Evolutionary conservation across 2,888 invertebrate species (phyloP).

Genomic region (Pachliopta kotzebuea): DNA sequence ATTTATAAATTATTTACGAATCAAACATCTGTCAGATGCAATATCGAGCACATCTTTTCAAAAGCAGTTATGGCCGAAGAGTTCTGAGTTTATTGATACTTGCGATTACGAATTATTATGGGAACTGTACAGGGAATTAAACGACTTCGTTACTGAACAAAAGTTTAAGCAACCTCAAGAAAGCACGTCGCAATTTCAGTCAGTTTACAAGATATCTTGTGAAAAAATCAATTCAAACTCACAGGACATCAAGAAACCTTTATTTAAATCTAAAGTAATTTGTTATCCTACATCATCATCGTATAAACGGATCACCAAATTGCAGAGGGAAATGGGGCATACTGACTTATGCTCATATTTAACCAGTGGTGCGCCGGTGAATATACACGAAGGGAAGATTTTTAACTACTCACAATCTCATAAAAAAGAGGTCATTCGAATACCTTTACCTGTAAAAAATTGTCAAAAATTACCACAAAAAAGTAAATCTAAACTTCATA

Average conservation of each 20-base stretch:
- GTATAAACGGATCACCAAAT: constrained; percentile 42
- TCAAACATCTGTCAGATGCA: constrained; percentile 40
- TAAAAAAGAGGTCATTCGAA: neutral
- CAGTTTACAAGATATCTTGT: neutral
- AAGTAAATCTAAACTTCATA: constrained; percentile 22
- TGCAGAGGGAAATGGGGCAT: constrained; percentile 38
- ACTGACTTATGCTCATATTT: constrained; percentile 4
- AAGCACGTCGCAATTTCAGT: neutral
- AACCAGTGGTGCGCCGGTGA: neutral
- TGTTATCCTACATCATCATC: constrained; percentile 50
- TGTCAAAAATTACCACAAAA: constrained; percentile 14
- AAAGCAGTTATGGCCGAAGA: constrained; percentile 1
- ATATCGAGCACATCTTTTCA: neutral
- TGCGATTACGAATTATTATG: constrained; percentile 37
- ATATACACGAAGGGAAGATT: constrained; percentile 1
- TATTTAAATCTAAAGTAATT: constrained; percentile 26
- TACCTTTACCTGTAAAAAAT: neutral
- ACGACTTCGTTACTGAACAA: neutral
- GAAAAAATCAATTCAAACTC: constrained; percentile 5
- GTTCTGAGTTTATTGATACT: constrained; percentile 39
- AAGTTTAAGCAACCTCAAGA: neutral
- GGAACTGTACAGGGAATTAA: constrained; percentile 15
- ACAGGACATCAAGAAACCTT: neutral
- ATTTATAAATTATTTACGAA: constrained; percentile 57
- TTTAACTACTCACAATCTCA: neutral